Evolutionary conservation across 35 echinoderm and acorn worm species (phyloP), one percentile per base, ranked within the genome.

Genomic region (Anneissia japonica): DNA sequence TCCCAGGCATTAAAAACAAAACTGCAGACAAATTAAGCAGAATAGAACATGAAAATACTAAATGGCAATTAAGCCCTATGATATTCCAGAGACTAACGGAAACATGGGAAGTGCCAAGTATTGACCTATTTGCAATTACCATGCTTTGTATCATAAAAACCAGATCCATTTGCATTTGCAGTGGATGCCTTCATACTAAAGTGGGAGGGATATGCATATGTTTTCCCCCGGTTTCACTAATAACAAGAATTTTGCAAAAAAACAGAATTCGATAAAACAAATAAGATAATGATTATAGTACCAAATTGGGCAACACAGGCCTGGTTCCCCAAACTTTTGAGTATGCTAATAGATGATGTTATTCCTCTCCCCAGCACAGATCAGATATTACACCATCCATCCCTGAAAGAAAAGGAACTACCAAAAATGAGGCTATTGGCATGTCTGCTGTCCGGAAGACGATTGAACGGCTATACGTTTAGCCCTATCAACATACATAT

Each of bases 61-160:
- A 75, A 34, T 75, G 74, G 74, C n/a, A 30, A 34, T 14, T 43
- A 6, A 43, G 40, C 40, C 40, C 40, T 43, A 6, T 14, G 14
- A 43, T 43, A 43, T 43, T 43, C 40, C 4, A 43, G 14, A 14
- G 14, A 43, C 14, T 43, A 14, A 43, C 40, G 14, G 40, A 43
- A 43, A 43, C 40, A 6, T 43, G 40, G 40, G 40, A 14, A 43
- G 40, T 43, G 14, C 40, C 40, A 4, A 6, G 40, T 4, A 14
- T 43, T 6, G 40, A 43, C 14, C 40, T 43, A 43, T 43, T 43
- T 43, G 40, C 40, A 43, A 79, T 0, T 80, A 41, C 30, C 21
- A 34, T 34, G 85, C 23, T 82, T 82, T 37, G 79, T 89, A 16
- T 81, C 87, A 72, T 89, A 79, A 79, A 89, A 75, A 43, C 87